Evolutionary conservation across 2,797 vertebrate species (phyloP).

Genomic region (Hypotaenidia okinawae): DNA sequence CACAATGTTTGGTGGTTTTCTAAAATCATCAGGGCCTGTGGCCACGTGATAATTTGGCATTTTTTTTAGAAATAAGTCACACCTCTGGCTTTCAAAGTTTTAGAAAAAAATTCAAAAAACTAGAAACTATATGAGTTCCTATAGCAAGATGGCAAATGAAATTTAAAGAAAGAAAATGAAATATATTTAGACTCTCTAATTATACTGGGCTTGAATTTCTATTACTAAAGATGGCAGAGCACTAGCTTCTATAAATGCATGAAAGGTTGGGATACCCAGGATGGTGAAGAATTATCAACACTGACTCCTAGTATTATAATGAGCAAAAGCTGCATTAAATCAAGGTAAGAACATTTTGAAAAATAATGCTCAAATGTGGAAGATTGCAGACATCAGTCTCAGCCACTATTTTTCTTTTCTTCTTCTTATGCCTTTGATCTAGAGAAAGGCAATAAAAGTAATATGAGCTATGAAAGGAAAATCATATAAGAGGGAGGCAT

Average conservation of each 20-base stretch:
- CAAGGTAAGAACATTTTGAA: conserved; percentile 22
- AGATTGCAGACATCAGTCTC: conserved; percentile 21
- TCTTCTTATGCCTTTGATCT: conserved; percentile 30
- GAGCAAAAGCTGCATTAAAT: conserved; percentile 4
- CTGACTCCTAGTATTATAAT: not conserved
- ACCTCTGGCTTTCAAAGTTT: not conserved
- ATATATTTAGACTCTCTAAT: not conserved
- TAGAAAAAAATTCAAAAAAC: not conserved
- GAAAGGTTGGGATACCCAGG: not conserved
- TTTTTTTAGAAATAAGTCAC: not conserved
- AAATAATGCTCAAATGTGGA: conserved; percentile 14
- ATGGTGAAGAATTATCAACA: not conserved
- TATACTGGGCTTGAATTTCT: not conserved
- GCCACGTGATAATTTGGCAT: not conserved
- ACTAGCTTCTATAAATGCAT: not conserved
- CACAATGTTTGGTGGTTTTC: not conserved
- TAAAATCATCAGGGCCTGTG: not conserved
- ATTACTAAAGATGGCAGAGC: not conserved
- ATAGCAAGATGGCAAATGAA: conserved; percentile 2
- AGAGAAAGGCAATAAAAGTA: conserved; percentile 6
- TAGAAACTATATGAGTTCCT: not conserved
- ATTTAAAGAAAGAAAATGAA: not conserved
- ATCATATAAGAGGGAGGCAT: not conserved
- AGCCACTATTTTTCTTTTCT: conserved; percentile 7
- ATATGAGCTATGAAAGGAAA: conserved; percentile 28